These are phyloP conservation scores for Pelodytes ibericus DNA, from an alignment of 2,797 vertebrate genomes.

Conservation along the genomic window DNA sequence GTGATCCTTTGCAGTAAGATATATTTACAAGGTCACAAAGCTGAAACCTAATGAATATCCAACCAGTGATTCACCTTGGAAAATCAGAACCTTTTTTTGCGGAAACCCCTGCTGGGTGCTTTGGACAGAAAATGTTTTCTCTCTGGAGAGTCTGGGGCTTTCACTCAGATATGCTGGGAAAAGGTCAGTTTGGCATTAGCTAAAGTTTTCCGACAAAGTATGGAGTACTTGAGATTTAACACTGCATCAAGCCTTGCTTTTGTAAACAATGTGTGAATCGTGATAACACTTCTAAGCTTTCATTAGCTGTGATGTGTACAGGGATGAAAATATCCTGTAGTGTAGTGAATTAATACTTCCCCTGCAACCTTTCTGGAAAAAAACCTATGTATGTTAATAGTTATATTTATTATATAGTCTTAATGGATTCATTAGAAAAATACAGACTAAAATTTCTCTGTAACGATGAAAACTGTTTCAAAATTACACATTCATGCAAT, in stretches of 20 bases:
- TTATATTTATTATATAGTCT: no score
- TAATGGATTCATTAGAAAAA: no score
- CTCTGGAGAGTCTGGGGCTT: constrained; percentile 21
- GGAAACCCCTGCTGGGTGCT: constrained; percentile 42
- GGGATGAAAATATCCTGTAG: constrained; percentile 9
- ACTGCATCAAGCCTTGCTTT: constrained; percentile 10
- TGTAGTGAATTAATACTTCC: neutral
- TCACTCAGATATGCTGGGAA: constrained; percentile 29
- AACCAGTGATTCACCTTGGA: constrained; percentile 16
- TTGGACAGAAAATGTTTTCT: constrained; percentile 17
- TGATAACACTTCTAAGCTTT: constrained; percentile 40
- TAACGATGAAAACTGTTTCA: no score
- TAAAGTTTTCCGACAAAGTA: constrained; percentile 21
- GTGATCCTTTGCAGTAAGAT: constrained; percentile 11
- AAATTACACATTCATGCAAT: no score
- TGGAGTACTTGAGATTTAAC: constrained; percentile 20
- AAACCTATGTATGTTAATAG: neutral
- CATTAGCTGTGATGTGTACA: constrained; percentile 12
- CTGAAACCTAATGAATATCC: constrained; percentile 3
- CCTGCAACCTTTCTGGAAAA: neutral
- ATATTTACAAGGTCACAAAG: constrained; percentile 12
- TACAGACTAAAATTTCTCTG: no score
- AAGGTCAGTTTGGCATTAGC: constrained; percentile 50
- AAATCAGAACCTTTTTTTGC: constrained; percentile 18
- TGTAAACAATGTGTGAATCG: constrained; percentile 32